These are phyloP conservation scores for Lochmaea crataegi DNA, from an alignment of 2,888 invertebrate species.

Conservation along the genomic window DNA sequence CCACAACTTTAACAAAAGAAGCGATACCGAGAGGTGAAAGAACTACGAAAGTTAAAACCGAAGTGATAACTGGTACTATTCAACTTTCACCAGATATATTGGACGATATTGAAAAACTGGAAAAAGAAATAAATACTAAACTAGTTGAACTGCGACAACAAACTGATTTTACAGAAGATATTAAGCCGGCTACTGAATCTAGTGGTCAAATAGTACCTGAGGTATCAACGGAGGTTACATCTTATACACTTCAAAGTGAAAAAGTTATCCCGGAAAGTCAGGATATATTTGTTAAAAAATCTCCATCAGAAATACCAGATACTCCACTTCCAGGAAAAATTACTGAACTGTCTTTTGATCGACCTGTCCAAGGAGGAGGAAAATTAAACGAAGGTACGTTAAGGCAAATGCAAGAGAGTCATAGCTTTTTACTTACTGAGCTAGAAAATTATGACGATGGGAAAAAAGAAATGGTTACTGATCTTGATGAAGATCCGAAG, in stretches of 20 bases:
- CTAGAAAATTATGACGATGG: slow-evolving; percentile 56
- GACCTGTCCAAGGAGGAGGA: not conserved
- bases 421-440: slow-evolving; percentile 53
- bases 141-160: slow-evolving; percentile 36
- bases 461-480: slow-evolving; percentile 49
- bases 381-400: slow-evolving; percentile 31
- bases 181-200: not conserved
- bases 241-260: slow-evolving; percentile 11
- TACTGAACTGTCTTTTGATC: slow-evolving; percentile 20
- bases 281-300: slow-evolving; percentile 48
- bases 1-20: slow-evolving; percentile 44
- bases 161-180: slow-evolving; percentile 18
- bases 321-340: slow-evolving; percentile 33
- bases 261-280: not conserved
- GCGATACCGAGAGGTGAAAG: slow-evolving; percentile 43
- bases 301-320: slow-evolving; percentile 44
- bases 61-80: slow-evolving; percentile 42
- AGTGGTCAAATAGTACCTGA: slow-evolving; percentile 6
- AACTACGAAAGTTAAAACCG: slow-evolving; percentile 45
- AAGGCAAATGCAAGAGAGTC: slow-evolving; percentile 49
- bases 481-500: slow-evolving; percentile 50
- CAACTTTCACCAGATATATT: slow-evolving; percentile 37
- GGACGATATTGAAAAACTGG: slow-evolving; percentile 39
- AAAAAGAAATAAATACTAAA: slow-evolving; percentile 44
- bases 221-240: not conserved